These are phyloP conservation scores for Drosophila kurseongensis DNA, from an alignment of 1,140 invertebrate genomes.

Conservation along the genomic window DNA sequence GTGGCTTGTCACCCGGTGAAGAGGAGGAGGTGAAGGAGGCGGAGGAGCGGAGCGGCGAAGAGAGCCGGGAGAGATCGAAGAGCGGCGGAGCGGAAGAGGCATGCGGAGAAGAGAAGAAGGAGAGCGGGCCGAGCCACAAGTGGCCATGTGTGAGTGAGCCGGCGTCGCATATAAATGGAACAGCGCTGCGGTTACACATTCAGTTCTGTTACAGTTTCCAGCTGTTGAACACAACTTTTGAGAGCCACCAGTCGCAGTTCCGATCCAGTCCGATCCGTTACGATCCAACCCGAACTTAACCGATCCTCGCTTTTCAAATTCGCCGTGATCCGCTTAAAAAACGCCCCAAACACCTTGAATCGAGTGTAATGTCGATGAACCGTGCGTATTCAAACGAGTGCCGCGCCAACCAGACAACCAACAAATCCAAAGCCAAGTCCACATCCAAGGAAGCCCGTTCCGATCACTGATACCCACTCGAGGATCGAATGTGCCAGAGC, in stretches of 20 bases:
- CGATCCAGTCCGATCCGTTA: conserved; percentile 1
- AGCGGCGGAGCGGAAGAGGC: conserved; percentile 31
- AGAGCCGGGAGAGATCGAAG: conserved; percentile 19
- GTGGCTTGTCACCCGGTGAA: conserved; percentile 20
- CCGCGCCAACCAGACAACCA: conserved; percentile 51
- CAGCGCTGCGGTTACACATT: conserved; percentile 40
- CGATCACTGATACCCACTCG: conserved; percentile 8
- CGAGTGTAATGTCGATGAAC: conserved; percentile 80
- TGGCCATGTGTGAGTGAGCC: conserved; percentile 16
- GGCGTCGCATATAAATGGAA: conserved; percentile 70
- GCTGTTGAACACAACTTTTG: conserved; percentile 75
- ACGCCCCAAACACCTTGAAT: conserved; percentile 58
- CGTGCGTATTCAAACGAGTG: conserved; percentile 70
- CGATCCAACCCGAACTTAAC: conserved; percentile 2
- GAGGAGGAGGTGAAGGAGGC: neutral
- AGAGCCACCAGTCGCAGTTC: conserved; percentile 15
- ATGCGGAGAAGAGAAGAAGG: conserved; percentile 18
- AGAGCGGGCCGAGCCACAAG: conserved; percentile 7
- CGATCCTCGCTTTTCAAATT: conserved; percentile 32
- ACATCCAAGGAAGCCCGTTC: conserved; percentile 13
- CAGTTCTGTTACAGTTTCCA: conserved; percentile 79
- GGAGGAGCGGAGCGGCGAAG: conserved; percentile 14
- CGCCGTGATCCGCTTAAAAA: conserved; percentile 18
- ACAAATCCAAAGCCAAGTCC: conserved; percentile 11
- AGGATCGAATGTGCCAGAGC: conserved; percentile 59